These are phyloP conservation scores for Acanthornis magna DNA, from an alignment of 2,797 vertebrate species.

Conservation along the genomic window DNA sequence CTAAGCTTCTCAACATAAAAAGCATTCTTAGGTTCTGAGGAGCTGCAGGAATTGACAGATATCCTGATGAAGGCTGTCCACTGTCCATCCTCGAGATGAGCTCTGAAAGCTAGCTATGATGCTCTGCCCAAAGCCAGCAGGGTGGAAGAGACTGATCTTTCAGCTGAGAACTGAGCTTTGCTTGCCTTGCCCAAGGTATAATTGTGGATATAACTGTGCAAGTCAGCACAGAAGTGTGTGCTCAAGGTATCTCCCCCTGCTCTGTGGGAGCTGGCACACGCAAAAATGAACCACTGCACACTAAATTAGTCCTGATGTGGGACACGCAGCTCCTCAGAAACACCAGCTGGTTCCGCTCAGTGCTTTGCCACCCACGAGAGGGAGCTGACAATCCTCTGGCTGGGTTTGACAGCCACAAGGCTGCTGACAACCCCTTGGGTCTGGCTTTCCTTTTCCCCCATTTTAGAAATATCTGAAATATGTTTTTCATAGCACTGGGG, in stretches of 20 bases:
- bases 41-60: not conserved
- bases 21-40: not conserved
- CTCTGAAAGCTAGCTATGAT: not conserved
- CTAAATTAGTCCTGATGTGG: not conserved
- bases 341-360: not conserved
- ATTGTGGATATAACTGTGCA: fast-evolving
- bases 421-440: not conserved
- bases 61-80: not conserved
- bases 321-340: not conserved
- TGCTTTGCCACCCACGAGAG: conserved; percentile 30
- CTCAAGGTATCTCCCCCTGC: not conserved
- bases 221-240: fast-evolving
- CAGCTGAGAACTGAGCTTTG: not conserved
- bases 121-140: not conserved
- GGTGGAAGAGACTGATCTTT: not conserved
- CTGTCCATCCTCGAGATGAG: not conserved
- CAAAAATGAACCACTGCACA: not conserved
- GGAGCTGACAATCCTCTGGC: conserved; percentile 26
- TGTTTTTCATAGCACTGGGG: not conserved
- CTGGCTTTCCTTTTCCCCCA: fast-evolving
- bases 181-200: not conserved
- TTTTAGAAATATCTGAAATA: not conserved
- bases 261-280: not conserved
- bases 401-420: not conserved
- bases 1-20: not conserved